Base-by-base conservation (phyloP, 1,140 invertebrate genomes). In the Drosophila kikkawai region DNA sequence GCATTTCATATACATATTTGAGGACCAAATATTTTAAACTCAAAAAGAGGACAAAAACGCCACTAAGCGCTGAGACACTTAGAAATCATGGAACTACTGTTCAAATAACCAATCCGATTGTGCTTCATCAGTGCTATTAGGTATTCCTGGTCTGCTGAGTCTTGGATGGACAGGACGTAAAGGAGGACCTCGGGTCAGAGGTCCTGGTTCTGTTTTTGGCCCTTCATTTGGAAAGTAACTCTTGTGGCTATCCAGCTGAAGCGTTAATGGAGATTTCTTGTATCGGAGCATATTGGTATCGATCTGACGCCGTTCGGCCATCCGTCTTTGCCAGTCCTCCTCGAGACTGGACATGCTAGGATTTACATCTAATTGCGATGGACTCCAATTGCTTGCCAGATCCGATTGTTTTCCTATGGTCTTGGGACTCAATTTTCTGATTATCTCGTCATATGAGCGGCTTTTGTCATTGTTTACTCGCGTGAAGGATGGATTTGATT, bases 91-190 rank as follows among this genome's bases (percentile, higher is more conserved):
- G 13, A 56, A 56, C 59, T 63, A 63, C 34, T 63, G 59, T 8
- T 63, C 59, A 39, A 63, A 63, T 37, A 63, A 36, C 59, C 59
- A 63, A 51, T 61, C 45, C 4, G 59, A 61, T 29, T 51, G 32
- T 0, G 34, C 11, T 5, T 53, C 59, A 7, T 29, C 47, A 7
- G 22, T 17, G 15, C 7, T 39, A 0, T 15, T 39, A 2, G 32
- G 2, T 5, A 36, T 6, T 29, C 3, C 22, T 3, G 45, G 17
- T 37, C 34, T 63, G 17, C 19, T 32, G 3, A 63, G 32, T 53
- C 59, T 63, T 1, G 59, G 47, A 26, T n/a, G 32, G n/a, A 37
- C 22, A 0, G 15, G 17, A 12, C 13, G 44, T 26, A 15, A 6
- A 26, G 5, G 15, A 15, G 19, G 15, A 1, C 22, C 12, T 37